Evolutionary conservation across 2,888 invertebrate genomes (phyloP).

Genomic region (Drosophila rellima): DNA sequence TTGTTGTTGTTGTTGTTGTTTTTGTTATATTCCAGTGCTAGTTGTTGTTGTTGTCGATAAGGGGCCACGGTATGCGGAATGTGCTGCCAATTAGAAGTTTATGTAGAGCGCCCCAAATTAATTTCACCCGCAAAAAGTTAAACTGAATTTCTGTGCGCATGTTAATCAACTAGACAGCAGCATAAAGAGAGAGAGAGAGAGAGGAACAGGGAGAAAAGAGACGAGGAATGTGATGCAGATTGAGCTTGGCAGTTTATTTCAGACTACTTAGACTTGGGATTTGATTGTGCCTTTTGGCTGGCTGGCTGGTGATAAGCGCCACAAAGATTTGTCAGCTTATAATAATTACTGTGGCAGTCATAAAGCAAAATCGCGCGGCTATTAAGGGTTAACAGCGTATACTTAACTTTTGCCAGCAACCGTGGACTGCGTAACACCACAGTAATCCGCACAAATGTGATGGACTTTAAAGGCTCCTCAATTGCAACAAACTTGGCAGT

Average conservation of each 20-base stretch:
- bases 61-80: conserved; percentile 60
- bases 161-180: conserved; percentile 70
- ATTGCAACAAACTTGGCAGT: conserved; percentile 51
- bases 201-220: neutral
- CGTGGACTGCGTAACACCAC: conserved; percentile 5
- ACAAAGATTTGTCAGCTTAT: conserved; percentile 70
- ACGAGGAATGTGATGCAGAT: neutral
- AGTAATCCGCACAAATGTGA: conserved; percentile 18
- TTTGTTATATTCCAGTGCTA: neutral
- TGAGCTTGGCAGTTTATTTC: conserved; percentile 42
- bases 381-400: conserved; percentile 27
- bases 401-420: conserved; percentile 6
- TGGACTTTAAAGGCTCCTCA: conserved; percentile 25
- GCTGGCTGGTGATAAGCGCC: conserved; percentile 45
- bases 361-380: conserved; percentile 18
- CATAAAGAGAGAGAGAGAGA: neutral
- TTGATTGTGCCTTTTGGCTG: conserved; percentile 37
- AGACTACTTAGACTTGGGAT: conserved; percentile 30
- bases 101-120: conserved; percentile 69
- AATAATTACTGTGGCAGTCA: conserved; percentile 68
- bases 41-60: conserved; percentile 20
- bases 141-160: conserved; percentile 70
- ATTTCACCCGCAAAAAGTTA: conserved; percentile 62
- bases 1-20: conserved; percentile 13
- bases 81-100: conserved; percentile 79